A percentile compares a stretch with the other conserved stretches of the same genome.
Evolutionary conservation across 2,113 vertebrate species (phyloP).

Genomic region (Spea multiplicata): DNA sequence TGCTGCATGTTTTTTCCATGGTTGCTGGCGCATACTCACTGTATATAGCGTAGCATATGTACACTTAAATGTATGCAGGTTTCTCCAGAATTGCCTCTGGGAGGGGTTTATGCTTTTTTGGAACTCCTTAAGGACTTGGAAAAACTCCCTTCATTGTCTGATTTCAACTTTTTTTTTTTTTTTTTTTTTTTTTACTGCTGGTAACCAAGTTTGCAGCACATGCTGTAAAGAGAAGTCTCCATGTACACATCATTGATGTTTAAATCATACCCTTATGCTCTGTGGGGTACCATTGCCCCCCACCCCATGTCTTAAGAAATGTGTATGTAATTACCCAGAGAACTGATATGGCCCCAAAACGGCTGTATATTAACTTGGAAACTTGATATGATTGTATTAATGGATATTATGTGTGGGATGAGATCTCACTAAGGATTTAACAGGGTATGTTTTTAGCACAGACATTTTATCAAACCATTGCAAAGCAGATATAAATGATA

Average conservation of each 20-base stretch:
- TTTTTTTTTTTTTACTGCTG: slow-evolving; percentile 1
- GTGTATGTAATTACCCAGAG: background rate
- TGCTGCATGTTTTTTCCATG: slow-evolving; percentile 42
- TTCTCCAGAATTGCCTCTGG: background rate
- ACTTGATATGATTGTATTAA: slow-evolving; percentile 16
- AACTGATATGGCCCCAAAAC: background rate
- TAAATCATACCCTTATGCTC: background rate
- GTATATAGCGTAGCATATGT: slow-evolving; percentile 25
- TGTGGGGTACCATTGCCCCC: background rate
- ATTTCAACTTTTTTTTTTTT: background rate
- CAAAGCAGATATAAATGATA: too few species aligned
- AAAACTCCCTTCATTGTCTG: slow-evolving; percentile 2
- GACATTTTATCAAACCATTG: background rate
- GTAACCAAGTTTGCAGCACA: background rate
- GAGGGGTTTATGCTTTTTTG: background rate
- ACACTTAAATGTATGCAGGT: slow-evolving; percentile 14
- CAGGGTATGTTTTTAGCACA: slow-evolving; percentile 1
- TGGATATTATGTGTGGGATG: background rate
- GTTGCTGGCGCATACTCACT: slow-evolving; percentile 19
- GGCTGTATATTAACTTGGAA: background rate
- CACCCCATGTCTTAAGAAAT: background rate
- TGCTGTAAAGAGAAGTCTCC: background rate
- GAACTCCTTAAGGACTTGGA: slow-evolving; percentile 23
- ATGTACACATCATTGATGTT: background rate
- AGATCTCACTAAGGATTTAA: background rate